These are phyloP conservation scores for Emberiza fucata DNA, from an alignment of 2,113 vertebrate genomes.

Conservation along the genomic window DNA sequence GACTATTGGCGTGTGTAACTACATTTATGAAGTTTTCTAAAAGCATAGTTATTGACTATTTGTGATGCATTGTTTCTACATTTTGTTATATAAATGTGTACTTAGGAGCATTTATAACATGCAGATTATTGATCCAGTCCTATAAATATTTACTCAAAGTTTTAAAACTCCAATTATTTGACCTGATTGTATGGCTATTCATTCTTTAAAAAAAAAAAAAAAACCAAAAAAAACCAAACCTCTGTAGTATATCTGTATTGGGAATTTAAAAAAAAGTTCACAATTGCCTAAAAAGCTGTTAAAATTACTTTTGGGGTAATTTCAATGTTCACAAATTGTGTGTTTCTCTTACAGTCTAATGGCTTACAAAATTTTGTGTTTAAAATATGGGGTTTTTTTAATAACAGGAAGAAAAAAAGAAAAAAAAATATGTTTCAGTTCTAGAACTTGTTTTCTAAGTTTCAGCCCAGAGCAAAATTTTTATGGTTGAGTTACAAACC, in stretches of 20 bases:
- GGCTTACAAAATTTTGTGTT: not conserved
- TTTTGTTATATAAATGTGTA: not conserved
- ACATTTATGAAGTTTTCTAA: not conserved
- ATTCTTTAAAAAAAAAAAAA: not conserved
- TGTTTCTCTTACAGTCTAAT: not conserved
- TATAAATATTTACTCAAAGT: not conserved
- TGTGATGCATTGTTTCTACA: not conserved
- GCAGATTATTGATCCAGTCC: not conserved
- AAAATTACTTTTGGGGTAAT: not conserved
- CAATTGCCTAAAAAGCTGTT: not conserved
- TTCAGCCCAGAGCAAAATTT: constrained; percentile 24
- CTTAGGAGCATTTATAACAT: not conserved
- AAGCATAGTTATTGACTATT: not conserved
- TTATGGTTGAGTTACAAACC: constrained; percentile 32
- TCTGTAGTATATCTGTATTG: not conserved
- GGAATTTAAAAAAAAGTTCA: not conserved
- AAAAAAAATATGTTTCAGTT: not conserved
- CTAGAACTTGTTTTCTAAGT: constrained; percentile 9
- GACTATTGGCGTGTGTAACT: not conserved
- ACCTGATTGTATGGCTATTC: not conserved
- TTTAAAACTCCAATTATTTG: not conserved
- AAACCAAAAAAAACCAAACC: not conserved
- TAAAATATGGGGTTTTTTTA: not conserved
- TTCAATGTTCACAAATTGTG: not conserved
- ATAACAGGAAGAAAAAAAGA: not conserved